Evolutionary conservation across 2,888 invertebrate genomes (phyloP), one percentile per base, ranked within the genome.

Genomic region (Dermolepida albohirtum): DNA sequence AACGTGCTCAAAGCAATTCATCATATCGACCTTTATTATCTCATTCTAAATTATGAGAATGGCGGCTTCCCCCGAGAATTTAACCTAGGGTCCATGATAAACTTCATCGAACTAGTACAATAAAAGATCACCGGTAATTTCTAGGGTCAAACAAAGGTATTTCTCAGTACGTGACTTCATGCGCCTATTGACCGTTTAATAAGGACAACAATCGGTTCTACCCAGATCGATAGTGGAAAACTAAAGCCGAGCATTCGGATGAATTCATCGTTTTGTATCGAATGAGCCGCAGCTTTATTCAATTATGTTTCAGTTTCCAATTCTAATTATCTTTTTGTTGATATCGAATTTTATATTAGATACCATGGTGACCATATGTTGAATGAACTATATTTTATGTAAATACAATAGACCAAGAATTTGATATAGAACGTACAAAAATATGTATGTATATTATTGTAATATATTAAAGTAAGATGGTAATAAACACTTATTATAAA

Each of bases 61-160:
- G 7, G 8, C 10, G 27, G 29, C 10, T 44, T 43, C 44, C 43
- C 43, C 27, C 27, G 27, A 40, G 29, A 44, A 59, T 59, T 47
- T 40, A 16, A 27, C 12, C 29, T 44, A 59, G 29, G 44, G 44
- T 14, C 27, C 6, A 22, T 44, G 47, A 59, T 59, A 59, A 59
- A 59, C 44, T 59, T 44, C 59, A 12, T 29, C 34, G 29, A 44
- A 59, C 29, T 59, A 44, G 29, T 29, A 59, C 44, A 59, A 44
- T 59, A 59, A 59, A 59, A 59, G 44, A 27, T 44, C 54, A 40
- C 54, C 17, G 40, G 44, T 59, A 59, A 59, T 59, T 43, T 17
- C 40, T 54, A 39, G 54, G 54, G 39, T 43, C 44, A 59, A 14
- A 59, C 44, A 59, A 59, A 59, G 44, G 59, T 47, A 59, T 59